phyloP scores from a whole-genome alignment of 1,140 invertebrate species.

The Tribolium castaneum region DNA sequence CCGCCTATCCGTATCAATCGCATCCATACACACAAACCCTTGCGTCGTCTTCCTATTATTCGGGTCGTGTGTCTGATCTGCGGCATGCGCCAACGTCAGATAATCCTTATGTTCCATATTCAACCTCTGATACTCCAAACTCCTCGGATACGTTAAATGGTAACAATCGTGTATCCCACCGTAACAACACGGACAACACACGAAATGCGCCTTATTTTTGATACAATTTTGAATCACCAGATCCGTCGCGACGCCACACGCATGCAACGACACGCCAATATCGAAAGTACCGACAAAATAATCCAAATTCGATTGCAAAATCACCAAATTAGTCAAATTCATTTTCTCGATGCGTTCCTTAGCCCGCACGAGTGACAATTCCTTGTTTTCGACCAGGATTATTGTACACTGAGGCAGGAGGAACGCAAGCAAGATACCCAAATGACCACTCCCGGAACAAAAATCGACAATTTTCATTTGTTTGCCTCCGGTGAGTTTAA shows the following conservation, averaged over 20 bases:
- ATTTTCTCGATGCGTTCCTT: conserved; percentile 76
- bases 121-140: conserved; percentile 67
- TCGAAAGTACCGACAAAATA: conserved; percentile 84
- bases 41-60: conserved; percentile 77
- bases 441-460: conserved; percentile 92
- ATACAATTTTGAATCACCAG: conserved; percentile 89
- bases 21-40: conserved; percentile 84
- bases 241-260: conserved; percentile 95
- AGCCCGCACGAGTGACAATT: conserved; percentile 84
- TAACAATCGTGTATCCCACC: conserved; percentile 83
- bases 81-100: conserved; percentile 85
- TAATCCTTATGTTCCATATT: conserved; percentile 65
- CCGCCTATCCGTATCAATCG: conserved; percentile 89
- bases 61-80: conserved; percentile 87
- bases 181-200: conserved; percentile 95
- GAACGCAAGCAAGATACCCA: conserved; percentile 88
- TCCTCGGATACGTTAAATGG: conserved; percentile 80
- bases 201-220: conserved; percentile 80
- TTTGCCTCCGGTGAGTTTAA: conserved; percentile 70
- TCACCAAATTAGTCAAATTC: conserved; percentile 78
- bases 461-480: conserved; percentile 87
- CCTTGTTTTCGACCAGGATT: conserved; percentile 93
- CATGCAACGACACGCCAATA: conserved; percentile 90
- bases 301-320: conserved; percentile 89
- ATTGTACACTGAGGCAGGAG: conserved; percentile 80